These are phyloP conservation scores for Pemphigus obesinymphae DNA, from an alignment of 1,140 invertebrate genomes.

Conservation along the genomic window DNA sequence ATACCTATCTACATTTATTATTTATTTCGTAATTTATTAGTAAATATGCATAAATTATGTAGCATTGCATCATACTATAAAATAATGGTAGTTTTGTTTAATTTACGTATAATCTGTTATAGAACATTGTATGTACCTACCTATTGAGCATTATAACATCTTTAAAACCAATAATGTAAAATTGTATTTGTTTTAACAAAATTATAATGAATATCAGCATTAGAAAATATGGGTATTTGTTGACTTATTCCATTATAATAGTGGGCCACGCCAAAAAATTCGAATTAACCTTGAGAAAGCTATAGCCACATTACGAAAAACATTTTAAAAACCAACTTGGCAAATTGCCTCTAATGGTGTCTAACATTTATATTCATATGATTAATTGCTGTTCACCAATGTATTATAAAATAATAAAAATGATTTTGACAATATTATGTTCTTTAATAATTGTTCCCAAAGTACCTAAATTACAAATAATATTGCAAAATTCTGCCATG, in stretches of 20 bases:
- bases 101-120: neutral
- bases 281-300: neutral
- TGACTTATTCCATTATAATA: neutral
- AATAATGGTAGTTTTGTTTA: too few relatives aligned
- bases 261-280: neutral
- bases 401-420: too few relatives aligned
- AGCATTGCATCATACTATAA: too few relatives aligned
- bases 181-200: neutral
- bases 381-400: neutral
- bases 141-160: neutral
- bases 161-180: neutral
- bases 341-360: neutral
- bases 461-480: neutral
- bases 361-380: neutral
- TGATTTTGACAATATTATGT: too few relatives aligned
- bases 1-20: too few relatives aligned
- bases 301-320: neutral
- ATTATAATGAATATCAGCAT: neutral
- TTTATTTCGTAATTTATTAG: too few relatives aligned
- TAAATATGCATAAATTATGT: too few relatives aligned
- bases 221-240: neutral
- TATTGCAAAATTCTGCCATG: neutral
- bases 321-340: slow-evolving; percentile 1
- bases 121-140: neutral
- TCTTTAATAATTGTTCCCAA: neutral